Evolutionary conservation across 2,888 invertebrate genomes (phyloP).

Genomic region (Drosophila greeni): DNA sequence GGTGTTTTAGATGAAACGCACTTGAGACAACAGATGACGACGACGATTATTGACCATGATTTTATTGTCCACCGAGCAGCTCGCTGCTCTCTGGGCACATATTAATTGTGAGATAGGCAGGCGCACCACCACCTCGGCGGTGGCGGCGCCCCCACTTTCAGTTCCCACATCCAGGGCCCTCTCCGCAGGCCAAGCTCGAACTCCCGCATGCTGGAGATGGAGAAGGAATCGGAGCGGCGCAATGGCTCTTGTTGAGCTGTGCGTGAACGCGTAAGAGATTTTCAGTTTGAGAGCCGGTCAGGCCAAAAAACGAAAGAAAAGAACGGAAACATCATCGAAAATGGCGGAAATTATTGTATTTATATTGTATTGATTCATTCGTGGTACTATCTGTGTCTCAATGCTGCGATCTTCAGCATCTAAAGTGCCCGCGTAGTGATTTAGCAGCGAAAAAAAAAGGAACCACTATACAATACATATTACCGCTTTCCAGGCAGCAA

Average conservation of each 20-base stretch:
- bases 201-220: conserved; percentile 23
- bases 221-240: conserved; percentile 13
- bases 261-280: conserved; percentile 28
- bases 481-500: conserved; percentile 39
- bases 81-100: conserved; percentile 11
- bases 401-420: conserved; percentile 64
- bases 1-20: conserved; percentile 79
- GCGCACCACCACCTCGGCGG: conserved; percentile 10
- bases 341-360: conserved; percentile 29
- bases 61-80: conserved; percentile 49
- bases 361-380: conserved; percentile 53
- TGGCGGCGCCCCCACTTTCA: conserved; percentile 42
- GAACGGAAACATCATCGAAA: conserved; percentile 4
- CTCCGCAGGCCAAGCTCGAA: conserved; percentile 32
- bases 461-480: conserved; percentile 37
- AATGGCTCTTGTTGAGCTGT: conserved; percentile 27
- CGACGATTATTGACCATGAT: conserved; percentile 67
- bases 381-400: conserved; percentile 73
- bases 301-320: conserved; percentile 17
- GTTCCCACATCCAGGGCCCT: conserved; percentile 44
- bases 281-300: conserved; percentile 32
- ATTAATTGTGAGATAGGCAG: conserved; percentile 43
- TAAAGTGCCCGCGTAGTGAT: conserved; percentile 65
- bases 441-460: conserved; percentile 35
- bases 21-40: conserved; percentile 74